Evolutionary conservation across 2,888 invertebrate genomes (phyloP), one percentile per base, ranked within the genome.

Genomic region (Andricus quercusramuli): DNA sequence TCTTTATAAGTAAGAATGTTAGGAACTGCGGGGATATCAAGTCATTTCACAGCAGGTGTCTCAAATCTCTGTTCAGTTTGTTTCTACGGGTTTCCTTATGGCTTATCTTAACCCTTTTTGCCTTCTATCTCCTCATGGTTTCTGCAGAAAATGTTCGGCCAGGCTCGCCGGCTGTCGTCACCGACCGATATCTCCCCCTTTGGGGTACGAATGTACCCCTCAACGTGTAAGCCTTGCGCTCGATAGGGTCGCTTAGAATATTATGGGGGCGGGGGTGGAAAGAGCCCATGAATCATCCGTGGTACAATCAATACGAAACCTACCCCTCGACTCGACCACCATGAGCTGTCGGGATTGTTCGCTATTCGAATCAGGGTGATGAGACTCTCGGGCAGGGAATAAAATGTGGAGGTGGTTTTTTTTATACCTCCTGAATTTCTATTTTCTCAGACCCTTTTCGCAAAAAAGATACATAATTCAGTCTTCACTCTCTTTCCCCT

Each of bases 201-300:
- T 78, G 80, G 77, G 81, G 78, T 82, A 81, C 67, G 59, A 51
- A 82, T 70, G 56, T 82, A 81, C 80, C 77, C 77, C 79, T 44
- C 68, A 64, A 62, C 66, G 66, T 80, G 76, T 76, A 74, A 78
- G 70, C 80, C 65, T 47, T 65, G 80, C 80, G 78, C 80, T 83
- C 80, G 78, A 84, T 84, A 83, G 86, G 86, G 83, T 85, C 85
- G 89, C 86, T 87, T 88, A 87, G 89, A 90, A 89, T 88, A 88
- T 88, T 87, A 87, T 86, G 89, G 89, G 87, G 88, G 88, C 84
- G 88, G 86, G 80, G 79, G 80, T 65, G 78, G 86, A 87, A 82
- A 85, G 83, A 85, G 84, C 88, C 90, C 90, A 91, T 91, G 92
- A 91, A 91, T 91, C 92, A 92, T 91, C 91, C 90, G 85, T 89